Conservation (phyloP, 64 coral and sea anemone species). For the Montipora sp. region DNA sequence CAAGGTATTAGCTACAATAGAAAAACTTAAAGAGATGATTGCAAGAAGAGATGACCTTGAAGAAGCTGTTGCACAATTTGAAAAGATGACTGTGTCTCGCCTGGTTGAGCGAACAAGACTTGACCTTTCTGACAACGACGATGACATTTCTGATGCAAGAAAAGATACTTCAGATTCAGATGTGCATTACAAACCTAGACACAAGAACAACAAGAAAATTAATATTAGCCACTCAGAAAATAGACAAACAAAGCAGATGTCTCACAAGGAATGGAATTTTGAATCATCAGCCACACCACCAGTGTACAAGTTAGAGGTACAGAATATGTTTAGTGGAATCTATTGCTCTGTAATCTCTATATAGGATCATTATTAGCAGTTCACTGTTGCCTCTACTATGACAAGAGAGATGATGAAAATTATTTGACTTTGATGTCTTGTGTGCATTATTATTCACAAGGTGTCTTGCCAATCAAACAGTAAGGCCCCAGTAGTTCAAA, state of each 20-base stretch:
- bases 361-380: background rate
- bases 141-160: background rate
- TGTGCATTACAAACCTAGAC: background rate
- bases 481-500: too few species aligned
- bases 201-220: background rate
- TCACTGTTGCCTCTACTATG: too few species aligned
- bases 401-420: too few species aligned
- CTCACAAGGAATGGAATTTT: constrained; percentile 17
- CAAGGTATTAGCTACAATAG: constrained; percentile 43
- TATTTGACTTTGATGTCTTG: too few species aligned
- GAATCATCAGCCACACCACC: constrained; percentile 45
- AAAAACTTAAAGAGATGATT: constrained; percentile 47
- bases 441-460: too few species aligned
- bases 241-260: background rate
- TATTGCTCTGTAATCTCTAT: background rate
- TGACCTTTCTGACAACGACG: constrained; percentile 42
- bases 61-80: constrained; percentile 31
- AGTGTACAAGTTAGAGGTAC: constrained; percentile 43
- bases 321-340: background rate
- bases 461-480: too few species aligned
- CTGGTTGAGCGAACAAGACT: constrained; percentile 19
- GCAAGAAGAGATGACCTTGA: constrained; percentile 7
- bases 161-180: background rate
- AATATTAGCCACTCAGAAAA: background rate
- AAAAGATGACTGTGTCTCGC: constrained; percentile 37